A percentile compares a stretch with the other conserved stretches of the same genome.
These are phyloP conservation scores for Sarcophaga subvicina DNA, from an alignment of 2,888 invertebrate genomes.

Conservation along the genomic window DNA sequence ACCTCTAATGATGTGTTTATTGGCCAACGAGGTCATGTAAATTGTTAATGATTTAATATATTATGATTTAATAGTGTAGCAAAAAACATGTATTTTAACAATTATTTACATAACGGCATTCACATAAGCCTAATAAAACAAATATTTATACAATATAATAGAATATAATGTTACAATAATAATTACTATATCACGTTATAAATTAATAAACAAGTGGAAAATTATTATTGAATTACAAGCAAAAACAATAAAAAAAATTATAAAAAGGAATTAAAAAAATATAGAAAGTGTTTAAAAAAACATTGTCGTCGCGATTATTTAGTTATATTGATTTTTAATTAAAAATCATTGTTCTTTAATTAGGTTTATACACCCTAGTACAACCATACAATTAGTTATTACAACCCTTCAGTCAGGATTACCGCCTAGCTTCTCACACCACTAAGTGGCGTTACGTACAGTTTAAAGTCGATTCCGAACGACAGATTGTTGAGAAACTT, in stretches of 20 bases:
- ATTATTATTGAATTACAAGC: neutral
- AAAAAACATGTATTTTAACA: neutral
- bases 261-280: neutral
- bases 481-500: no score
- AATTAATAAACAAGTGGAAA: neutral
- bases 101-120: neutral
- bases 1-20: conserved; percentile 64
- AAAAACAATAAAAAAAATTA: neutral
- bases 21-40: conserved; percentile 54
- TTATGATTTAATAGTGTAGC: neutral
- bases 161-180: neutral
- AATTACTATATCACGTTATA: neutral
- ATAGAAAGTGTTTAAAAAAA: neutral
- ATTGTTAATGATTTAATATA: conserved; percentile 51
- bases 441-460: no score
- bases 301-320: no score
- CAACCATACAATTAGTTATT: no score
- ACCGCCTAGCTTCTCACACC: no score
- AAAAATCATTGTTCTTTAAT: no score
- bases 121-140: conserved; percentile 1
- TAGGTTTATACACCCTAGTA: no score
- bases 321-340: no score
- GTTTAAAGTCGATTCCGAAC: no score
- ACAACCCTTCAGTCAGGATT: no score
- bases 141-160: neutral